Evolutionary conservation across 2,113 vertebrate genomes (phyloP), one percentile per base, ranked within the genome.

Genomic region (Trichechus manatus): DNA sequence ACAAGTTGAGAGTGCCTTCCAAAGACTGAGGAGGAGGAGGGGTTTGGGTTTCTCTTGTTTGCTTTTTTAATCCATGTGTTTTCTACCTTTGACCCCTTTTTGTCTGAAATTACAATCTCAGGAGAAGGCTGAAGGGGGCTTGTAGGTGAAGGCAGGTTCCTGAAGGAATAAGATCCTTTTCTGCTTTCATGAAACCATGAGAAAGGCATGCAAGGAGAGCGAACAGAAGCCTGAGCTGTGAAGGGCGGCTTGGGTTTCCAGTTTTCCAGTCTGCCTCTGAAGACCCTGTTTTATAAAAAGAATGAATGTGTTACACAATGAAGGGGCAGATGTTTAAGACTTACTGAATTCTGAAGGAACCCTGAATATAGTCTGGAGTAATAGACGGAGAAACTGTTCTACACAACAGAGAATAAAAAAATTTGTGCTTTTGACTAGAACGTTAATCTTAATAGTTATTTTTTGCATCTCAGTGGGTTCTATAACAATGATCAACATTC

Each of bases 41-140:
- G 96, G 97, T 94, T 94, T 96, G 94, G 87, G n/a, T 68, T 88
- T 97, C 92, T 90, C 95, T 96, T 75, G 97, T 83, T 84, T 82
- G 87, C 83, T 87, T 96, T 96, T 91, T 79, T 75, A 97, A 89
- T 96, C 94, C 98, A 70, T 22, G 36, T 94, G 84, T 97, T 97
- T 98, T 99, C 98, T 99, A 99, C 99, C 99, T 99, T 99, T 84
- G 98, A 98, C 98, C 98, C 98, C 83, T 98, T 98, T 98, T 99
- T 99, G 98, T 99, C 98, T 97, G 99, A 99, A 97, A 99, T 99
- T 98, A 98, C 98, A 96, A 98, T 99, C 98, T 99, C 99, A 97
- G 98, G 98, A 94, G 99, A 98, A 39, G 98, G 98, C 93, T 99
- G 99, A 56, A 98, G 98, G 98, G 99, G 99, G 96, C 99, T 99